Conservation (phyloP, 2,113 vertebrate species). For the Willisornis vidua region DNA sequence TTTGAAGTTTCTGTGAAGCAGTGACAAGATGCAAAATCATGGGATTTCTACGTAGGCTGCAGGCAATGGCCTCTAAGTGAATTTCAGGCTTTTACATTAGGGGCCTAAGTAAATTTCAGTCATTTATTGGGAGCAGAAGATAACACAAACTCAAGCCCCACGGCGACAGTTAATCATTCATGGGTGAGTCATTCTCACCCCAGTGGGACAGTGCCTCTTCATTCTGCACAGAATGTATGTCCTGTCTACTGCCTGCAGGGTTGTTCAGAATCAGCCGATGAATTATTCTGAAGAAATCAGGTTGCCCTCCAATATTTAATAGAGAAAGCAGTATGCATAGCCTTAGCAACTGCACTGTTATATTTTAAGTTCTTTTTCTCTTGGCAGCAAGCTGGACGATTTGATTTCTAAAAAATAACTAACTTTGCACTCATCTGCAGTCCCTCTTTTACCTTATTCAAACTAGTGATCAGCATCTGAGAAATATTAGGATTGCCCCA, state of each 20-base stretch:
- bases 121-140: background rate
- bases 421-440: background rate
- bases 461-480: background rate
- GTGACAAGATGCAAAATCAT: background rate
- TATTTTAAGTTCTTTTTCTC: background rate
- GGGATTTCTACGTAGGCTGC: background rate
- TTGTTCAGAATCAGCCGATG: background rate
- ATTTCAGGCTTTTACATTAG: background rate
- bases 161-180: background rate
- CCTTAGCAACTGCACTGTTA: background rate
- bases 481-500: background rate
- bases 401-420: background rate
- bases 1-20: background rate
- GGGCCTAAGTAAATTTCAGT: background rate
- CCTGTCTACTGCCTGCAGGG: background rate
- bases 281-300: slow-evolving; percentile 17
- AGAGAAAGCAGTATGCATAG: background rate
- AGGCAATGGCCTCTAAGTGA: background rate
- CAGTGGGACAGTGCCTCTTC: background rate
- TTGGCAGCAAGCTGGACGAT: background rate
- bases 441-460: background rate
- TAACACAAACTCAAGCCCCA: background rate
- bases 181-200: background rate
- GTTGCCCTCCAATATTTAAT: background rate
- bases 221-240: background rate